A percentile compares a stretch with the other conserved stretches of the same genome.
Conservation (phyloP, 2,888 invertebrate genomes). For the Xestia sexstrigata region DNA sequence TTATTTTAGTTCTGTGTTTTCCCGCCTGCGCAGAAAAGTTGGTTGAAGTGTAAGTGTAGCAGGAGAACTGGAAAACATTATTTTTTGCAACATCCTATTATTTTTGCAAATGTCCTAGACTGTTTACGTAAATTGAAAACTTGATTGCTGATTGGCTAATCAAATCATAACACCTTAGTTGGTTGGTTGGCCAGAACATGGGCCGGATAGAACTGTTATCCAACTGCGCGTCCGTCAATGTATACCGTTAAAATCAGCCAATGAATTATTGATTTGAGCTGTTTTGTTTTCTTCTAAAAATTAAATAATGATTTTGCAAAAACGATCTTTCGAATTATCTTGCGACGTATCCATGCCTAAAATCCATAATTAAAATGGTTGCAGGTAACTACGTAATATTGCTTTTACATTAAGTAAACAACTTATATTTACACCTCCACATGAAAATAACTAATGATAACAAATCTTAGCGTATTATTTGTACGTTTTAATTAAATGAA, state of each 20-base stretch:
- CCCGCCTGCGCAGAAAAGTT: too few relatives aligned
- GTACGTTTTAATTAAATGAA: conserved; percentile 14
- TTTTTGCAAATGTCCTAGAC: neutral
- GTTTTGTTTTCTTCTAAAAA: neutral
- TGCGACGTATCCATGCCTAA: neutral
- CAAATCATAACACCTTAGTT: neutral
- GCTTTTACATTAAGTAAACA: conserved; percentile 24
- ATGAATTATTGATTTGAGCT: neutral
- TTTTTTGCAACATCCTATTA: neutral
- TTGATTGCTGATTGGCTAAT: neutral
- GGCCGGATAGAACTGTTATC: neutral
- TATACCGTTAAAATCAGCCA: neutral
- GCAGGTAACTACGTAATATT: neutral
- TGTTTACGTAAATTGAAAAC: neutral
- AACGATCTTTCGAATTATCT: neutral
- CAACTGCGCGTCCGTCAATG: neutral
- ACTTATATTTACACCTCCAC: conserved; percentile 30
- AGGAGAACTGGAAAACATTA: neutral
- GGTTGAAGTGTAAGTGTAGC: too few relatives aligned
- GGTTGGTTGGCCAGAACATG: neutral
- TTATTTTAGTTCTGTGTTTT: too few relatives aligned
- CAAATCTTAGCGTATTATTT: neutral
- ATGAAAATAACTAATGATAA: neutral
- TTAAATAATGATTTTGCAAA: neutral
- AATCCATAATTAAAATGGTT: neutral